Percentiles rank a stretch among this genome's conserved stretches.
These are phyloP conservation scores for Tribolium freemani DNA, from an alignment of 2,888 invertebrate genomes.

Conservation along the genomic window DNA sequence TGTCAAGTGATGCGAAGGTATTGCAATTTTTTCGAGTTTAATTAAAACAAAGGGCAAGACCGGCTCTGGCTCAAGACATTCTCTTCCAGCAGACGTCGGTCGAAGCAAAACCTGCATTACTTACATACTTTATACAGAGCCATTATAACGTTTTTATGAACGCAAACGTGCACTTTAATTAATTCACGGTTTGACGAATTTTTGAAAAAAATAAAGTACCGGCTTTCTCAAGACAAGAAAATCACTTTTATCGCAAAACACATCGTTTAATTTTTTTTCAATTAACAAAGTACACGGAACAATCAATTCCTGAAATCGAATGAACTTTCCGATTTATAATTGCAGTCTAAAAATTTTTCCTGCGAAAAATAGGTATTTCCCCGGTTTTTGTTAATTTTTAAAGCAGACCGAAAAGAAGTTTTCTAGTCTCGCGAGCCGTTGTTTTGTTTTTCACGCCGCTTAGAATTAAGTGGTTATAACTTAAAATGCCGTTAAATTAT, in stretches of 20 bases:
- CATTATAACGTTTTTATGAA: slow-evolving; percentile 47
- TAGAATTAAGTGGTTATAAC: slow-evolving; percentile 31
- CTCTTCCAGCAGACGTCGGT: slow-evolving; percentile 25
- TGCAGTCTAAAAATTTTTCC: too few species aligned
- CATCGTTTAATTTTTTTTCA: too few species aligned
- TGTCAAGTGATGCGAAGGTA: not conserved
- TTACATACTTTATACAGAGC: slow-evolving; percentile 51
- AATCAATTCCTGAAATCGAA: too few species aligned
- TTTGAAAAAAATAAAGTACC: too few species aligned
- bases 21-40: not conserved
- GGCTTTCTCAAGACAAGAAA: too few species aligned
- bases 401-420: not conserved
- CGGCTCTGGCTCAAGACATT: slow-evolving; percentile 16
- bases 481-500: slow-evolving; percentile 28
- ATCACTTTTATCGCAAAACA: too few species aligned
- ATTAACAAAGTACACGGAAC: too few species aligned
- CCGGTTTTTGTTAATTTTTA: too few species aligned
- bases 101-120: slow-evolving; percentile 44
- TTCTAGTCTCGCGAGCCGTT: not conserved
- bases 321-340: too few species aligned
- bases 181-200: not conserved
- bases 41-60: slow-evolving; percentile 2
- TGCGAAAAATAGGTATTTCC: too few species aligned
- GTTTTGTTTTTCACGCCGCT: slow-evolving; percentile 11
- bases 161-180: slow-evolving; percentile 43